Evolutionary conservation across 2,888 invertebrate species (phyloP).

Genomic region (Acleris holmiana): DNA sequence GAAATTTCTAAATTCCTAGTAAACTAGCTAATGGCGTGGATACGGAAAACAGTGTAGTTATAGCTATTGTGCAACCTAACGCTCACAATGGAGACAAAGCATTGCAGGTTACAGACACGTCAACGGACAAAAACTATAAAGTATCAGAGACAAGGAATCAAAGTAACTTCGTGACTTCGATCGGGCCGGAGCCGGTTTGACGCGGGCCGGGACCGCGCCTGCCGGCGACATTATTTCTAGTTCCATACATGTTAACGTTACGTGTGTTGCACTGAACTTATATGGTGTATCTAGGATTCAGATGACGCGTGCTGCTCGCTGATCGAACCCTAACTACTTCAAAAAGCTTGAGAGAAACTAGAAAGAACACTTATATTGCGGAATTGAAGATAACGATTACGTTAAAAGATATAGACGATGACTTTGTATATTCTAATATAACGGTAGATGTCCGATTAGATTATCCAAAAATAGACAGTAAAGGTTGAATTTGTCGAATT

Average conservation of each 20-base stretch:
- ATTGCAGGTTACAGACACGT: constrained; percentile 33
- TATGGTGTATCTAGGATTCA: constrained; percentile 5
- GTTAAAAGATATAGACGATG: constrained; percentile 14
- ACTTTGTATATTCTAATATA: constrained; percentile 16
- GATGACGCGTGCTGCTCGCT: constrained; percentile 3
- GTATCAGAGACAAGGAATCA: constrained; percentile 34
- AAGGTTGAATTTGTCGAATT: constrained; percentile 42
- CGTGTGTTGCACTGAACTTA: background rate
- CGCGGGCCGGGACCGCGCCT: constrained; percentile 24
- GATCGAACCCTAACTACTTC: no score
- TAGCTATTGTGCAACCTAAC: constrained; percentile 30
- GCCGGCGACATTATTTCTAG: constrained; percentile 16
- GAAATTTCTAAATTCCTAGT: constrained; percentile 23
- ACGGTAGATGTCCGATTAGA: constrained; percentile 39
- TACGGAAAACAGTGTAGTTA: constrained; percentile 34
- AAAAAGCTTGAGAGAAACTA: no score
- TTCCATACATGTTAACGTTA: constrained; percentile 4
- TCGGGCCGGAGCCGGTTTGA: constrained; percentile 30
- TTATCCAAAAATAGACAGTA: constrained; percentile 47
- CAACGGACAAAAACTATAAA: constrained; percentile 35
- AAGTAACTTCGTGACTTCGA: constrained; percentile 30
- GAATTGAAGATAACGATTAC: background rate
- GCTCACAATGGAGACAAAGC: constrained; percentile 33
- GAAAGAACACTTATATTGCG: no score
- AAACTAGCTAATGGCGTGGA: constrained; percentile 30